phyloP scores from a whole-genome alignment of 2,888 invertebrate genomes.

The Morinoia aosen region DNA sequence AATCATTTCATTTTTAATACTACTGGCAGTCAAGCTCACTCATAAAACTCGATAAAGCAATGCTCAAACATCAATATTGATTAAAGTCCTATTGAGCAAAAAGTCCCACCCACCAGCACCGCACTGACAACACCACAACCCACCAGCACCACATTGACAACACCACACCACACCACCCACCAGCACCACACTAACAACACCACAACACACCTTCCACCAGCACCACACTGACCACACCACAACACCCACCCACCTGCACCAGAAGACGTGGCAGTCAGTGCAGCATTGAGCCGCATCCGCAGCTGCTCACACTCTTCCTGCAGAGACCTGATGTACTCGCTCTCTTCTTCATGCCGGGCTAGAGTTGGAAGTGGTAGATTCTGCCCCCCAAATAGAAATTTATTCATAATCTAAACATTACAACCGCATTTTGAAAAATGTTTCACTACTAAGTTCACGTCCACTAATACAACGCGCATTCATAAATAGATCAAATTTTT shows the following conservation, averaged over 20 bases:
- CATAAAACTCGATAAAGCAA: too few relatives aligned
- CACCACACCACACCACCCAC: too few relatives aligned
- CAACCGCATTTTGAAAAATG: too few relatives aligned
- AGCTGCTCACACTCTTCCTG: constrained; percentile 87
- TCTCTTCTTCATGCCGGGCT: constrained; percentile 88
- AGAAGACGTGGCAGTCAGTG: constrained; percentile 53
- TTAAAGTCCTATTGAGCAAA: too few relatives aligned
- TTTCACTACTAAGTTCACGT: too few relatives aligned
- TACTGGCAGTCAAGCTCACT: too few relatives aligned
- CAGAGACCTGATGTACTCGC: constrained; percentile 82
- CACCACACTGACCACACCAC: background rate
- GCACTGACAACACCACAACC: background rate
- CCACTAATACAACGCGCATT: too few relatives aligned
- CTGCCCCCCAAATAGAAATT: constrained; percentile 73
- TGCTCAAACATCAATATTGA: too few relatives aligned
- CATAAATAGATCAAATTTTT: too few relatives aligned
- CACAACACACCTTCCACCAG: background rate
- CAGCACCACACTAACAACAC: too few relatives aligned
- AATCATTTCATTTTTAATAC: too few relatives aligned
- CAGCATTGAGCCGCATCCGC: constrained; percentile 74
- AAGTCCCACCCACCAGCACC: too few relatives aligned
- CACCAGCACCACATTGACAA: background rate
- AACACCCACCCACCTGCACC: constrained; percentile 63
- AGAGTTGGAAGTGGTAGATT: constrained; percentile 90
- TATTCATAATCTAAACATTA: background rate